Percentiles rank a stretch among this genome's conserved stretches.
These are phyloP conservation scores for Oxygymnocypris stewartii DNA, from an alignment of 2,113 vertebrate genomes.

Conservation along the genomic window DNA sequence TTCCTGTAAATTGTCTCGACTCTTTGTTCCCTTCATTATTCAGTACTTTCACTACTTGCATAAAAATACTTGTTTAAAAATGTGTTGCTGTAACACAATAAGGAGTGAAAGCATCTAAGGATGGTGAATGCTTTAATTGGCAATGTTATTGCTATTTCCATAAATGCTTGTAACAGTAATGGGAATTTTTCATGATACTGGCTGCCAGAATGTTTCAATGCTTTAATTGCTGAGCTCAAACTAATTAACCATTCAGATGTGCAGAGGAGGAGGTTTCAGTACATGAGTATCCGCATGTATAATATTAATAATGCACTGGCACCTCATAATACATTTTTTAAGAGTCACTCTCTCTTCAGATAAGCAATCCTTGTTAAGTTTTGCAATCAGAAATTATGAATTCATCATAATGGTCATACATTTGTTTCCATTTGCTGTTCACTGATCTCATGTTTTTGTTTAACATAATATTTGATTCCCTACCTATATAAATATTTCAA, in stretches of 20 bases:
- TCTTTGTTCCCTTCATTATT: not conserved
- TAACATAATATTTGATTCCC: not conserved
- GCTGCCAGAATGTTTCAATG: not conserved
- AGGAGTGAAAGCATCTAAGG: not conserved
- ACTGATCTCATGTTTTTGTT: not conserved
- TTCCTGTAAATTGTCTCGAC: not conserved
- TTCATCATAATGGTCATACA: not conserved
- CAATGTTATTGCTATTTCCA: not conserved
- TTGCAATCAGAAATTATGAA: slow-evolving; percentile 1
- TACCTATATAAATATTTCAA: not conserved
- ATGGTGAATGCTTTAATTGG: not conserved
- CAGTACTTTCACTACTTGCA: no score
- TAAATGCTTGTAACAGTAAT: slow-evolving; percentile 2
- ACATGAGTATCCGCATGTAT: not conserved
- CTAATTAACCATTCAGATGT: not conserved
- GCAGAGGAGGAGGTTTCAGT: slow-evolving; percentile 5
- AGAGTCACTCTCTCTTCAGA: not conserved
- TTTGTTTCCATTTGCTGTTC: not conserved
- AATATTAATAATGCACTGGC: not conserved
- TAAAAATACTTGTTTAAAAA: not conserved
- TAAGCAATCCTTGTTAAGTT: not conserved
- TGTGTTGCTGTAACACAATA: not conserved
- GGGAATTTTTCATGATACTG: not conserved
- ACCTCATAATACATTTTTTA: not conserved
- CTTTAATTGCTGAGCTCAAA: not conserved